Conservation (phyloP, 1,140 invertebrate species). For the Sycobia sp. region DNA sequence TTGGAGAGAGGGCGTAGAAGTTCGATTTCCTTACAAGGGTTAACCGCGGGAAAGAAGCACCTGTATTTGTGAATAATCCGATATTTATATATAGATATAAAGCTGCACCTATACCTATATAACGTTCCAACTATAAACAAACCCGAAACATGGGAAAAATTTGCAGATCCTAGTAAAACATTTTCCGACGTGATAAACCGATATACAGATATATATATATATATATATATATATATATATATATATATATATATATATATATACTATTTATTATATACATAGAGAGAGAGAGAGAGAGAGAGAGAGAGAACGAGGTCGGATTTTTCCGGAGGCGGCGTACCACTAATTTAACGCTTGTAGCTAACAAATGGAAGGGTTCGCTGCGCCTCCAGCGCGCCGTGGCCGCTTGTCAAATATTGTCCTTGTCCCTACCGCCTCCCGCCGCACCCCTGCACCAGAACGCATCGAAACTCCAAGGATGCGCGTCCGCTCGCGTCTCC, state of each 20-base stretch:
- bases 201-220: too few relatives aligned
- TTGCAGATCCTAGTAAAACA: conserved; percentile 47
- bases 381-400: conserved; percentile 48
- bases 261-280: too few relatives aligned
- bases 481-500: conserved; percentile 2
- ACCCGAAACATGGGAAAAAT: too few relatives aligned
- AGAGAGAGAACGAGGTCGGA: neutral
- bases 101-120: conserved; percentile 27
- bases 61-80: conserved; percentile 46
- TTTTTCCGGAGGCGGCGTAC: conserved; percentile 40
- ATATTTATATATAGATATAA: too few relatives aligned
- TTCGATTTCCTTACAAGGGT: too few relatives aligned
- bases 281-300: neutral
- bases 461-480: conserved; percentile 34
- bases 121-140: too few relatives aligned
- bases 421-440: conserved; percentile 50
- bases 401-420: conserved; percentile 55
- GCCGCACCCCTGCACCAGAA: conserved; percentile 52
- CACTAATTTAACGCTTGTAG: conserved; percentile 60
- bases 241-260: too few relatives aligned
- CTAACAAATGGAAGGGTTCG: conserved; percentile 61
- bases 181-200: conserved; percentile 33
- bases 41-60: too few relatives aligned
- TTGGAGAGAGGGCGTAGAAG: too few relatives aligned
- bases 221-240: too few relatives aligned